phyloP scores from a whole-genome alignment of 2,113 vertebrate genomes.

The Gracilinanus agilis region DNA sequence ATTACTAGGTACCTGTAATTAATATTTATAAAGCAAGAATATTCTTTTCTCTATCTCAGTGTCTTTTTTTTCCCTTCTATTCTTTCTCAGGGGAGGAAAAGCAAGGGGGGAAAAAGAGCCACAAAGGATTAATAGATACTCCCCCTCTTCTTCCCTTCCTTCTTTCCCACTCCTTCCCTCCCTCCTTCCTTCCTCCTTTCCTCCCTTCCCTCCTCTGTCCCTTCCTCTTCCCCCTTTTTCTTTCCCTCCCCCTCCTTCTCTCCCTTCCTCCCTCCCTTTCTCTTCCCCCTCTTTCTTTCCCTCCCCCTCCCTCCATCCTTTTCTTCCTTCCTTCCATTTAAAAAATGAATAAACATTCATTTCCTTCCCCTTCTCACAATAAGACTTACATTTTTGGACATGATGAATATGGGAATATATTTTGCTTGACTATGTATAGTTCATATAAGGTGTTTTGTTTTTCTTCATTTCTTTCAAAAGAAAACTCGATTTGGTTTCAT shows the following conservation, averaged over 20 bases:
- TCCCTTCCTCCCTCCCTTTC: too few relatives aligned
- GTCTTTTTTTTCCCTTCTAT: not conserved
- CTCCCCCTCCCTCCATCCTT: not conserved
- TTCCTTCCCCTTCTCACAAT: not conserved
- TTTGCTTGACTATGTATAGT: not conserved
- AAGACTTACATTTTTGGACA: not conserved
- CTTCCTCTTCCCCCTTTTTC: too few relatives aligned
- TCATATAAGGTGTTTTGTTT: not conserved
- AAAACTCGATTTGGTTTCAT: slow-evolving; percentile 65
- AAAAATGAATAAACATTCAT: not conserved
- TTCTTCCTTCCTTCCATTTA: not conserved
- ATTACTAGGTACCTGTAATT: slow-evolving; percentile 76
- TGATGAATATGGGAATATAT: not conserved
- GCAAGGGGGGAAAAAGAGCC: not conserved
- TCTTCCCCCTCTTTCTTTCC: too few relatives aligned
- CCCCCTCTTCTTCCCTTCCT: not conserved
- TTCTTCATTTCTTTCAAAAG: slow-evolving; percentile 5
- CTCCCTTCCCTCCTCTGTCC: too few relatives aligned
- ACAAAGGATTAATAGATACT: not conserved
- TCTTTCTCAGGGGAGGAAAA: not conserved
- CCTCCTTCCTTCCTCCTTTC: too few relatives aligned
- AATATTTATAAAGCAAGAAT: slow-evolving; percentile 84
- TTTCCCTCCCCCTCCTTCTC: not conserved
- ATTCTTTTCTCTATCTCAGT: slow-evolving; percentile 56
- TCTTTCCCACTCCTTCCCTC: too few relatives aligned